phyloP scores from a whole-genome alignment of 2,113 vertebrate genomes.

The Illadopsis cleaveri region DNA sequence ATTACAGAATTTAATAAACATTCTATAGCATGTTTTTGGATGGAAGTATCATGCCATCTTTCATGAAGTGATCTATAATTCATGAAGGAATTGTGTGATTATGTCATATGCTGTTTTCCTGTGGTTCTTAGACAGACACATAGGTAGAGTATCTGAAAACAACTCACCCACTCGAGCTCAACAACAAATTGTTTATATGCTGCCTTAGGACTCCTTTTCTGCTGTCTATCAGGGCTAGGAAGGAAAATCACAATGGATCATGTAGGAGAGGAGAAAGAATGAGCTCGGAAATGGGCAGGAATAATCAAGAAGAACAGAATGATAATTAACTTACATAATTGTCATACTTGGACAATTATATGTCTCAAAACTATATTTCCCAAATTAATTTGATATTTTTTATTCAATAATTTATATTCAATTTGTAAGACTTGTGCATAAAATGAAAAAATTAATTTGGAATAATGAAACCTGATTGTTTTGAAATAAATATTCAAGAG shows the following conservation, averaged over 20 bases:
- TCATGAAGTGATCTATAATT: neutral
- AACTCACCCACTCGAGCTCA: neutral
- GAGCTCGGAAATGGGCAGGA: neutral
- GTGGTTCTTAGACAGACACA: neutral
- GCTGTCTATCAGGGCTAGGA: neutral
- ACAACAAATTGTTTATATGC: neutral
- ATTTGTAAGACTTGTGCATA: neutral
- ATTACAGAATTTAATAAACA: neutral
- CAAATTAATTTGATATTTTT: constrained; percentile 14
- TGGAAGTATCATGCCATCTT: neutral
- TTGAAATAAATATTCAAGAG: constrained; percentile 7
- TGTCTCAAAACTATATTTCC: neutral
- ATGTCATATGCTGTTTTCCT: neutral
- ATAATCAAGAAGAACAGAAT: neutral
- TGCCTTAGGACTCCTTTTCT: neutral
- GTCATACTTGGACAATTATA: neutral
- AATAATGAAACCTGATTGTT: constrained; percentile 1
- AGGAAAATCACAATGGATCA: neutral
- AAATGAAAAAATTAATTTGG: constrained; percentile 20
- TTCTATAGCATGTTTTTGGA: neutral
- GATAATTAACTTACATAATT: neutral
- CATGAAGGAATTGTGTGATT: neutral
- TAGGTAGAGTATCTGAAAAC: neutral
- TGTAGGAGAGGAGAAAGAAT: neutral
- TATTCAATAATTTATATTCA: neutral